A percentile compares a stretch with the other conserved stretches of the same genome.
Conservation (phyloP, 2,113 vertebrate species). For the Cariama cristata region DNA sequence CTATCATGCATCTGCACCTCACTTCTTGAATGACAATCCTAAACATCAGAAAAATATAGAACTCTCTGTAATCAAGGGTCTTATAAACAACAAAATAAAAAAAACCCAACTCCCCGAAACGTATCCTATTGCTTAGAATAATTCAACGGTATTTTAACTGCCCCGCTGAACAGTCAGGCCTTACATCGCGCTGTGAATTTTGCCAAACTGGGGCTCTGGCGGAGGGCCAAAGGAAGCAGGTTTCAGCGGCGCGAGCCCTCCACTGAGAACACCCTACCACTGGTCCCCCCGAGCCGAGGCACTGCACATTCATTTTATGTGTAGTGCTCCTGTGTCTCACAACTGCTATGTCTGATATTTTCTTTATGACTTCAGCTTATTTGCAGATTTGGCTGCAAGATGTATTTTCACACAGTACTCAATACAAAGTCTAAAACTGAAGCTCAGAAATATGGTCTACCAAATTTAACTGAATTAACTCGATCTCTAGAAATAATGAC, state of each 20-base stretch:
- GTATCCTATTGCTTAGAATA: constrained; percentile 51
- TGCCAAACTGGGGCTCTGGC: neutral
- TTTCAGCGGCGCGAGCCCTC: neutral
- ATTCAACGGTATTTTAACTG: neutral
- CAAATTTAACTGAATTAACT: neutral
- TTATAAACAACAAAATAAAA: neutral
- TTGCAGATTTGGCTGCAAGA: constrained; percentile 60
- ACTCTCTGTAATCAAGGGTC: neutral
- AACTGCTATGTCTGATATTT: constrained; percentile 43
- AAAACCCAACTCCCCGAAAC: neutral
- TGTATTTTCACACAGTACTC: constrained; percentile 52
- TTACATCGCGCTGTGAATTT: neutral
- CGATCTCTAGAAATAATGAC: neutral
- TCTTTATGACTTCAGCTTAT: constrained; percentile 70
- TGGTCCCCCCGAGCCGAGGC: neutral
- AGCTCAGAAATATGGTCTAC: neutral
- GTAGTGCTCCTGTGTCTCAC: constrained; percentile 56
- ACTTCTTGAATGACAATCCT: neutral
- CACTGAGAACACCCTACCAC: constrained; percentile 10
- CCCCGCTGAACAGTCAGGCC: constrained; percentile 20
- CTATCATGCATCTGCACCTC: neutral
- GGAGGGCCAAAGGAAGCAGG: constrained; percentile 47
- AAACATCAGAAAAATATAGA: constrained; percentile 6
- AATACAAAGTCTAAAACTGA: neutral
- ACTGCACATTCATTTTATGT: neutral